Percentiles rank a stretch among this genome's conserved stretches.
phyloP scores from a whole-genome alignment of 2,888 invertebrate species.

The Agrochola macilenta region DNA sequence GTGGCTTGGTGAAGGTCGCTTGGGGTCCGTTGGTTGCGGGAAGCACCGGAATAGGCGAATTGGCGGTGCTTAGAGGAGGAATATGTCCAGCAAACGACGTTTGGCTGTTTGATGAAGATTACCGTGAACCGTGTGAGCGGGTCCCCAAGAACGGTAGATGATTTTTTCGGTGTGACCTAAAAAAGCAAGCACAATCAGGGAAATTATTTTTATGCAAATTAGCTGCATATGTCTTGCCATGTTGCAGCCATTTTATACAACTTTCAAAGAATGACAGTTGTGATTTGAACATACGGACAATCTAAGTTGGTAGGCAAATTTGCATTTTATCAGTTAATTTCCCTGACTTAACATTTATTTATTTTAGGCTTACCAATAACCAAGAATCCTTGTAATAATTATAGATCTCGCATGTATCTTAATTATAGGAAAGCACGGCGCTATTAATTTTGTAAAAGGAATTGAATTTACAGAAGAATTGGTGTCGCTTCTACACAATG shows the following conservation, averaged over 20 bases:
- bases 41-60: not conserved
- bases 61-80: not conserved
- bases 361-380: not conserved
- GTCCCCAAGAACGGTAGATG: not conserved
- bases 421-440: not conserved
- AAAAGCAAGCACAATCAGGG: not conserved
- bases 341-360: not conserved
- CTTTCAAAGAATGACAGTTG: too few species aligned
- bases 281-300: too few species aligned
- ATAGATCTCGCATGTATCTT: not conserved
- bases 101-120: not conserved
- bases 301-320: not conserved
- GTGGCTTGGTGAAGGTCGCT: not conserved
- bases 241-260: too few species aligned
- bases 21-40: too few species aligned
- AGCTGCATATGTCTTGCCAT: not conserved
- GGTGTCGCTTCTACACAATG: conserved; percentile 17
- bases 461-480: not conserved
- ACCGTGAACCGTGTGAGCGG: not conserved
- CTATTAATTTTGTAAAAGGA: not conserved
- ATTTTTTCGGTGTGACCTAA: too few species aligned
- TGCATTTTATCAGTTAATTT: not conserved
- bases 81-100: too few species aligned
- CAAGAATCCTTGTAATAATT: not conserved
- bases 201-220: not conserved